phyloP scores from a whole-genome alignment of 2,113 vertebrate genomes.

The Heterochromis multidens region DNA sequence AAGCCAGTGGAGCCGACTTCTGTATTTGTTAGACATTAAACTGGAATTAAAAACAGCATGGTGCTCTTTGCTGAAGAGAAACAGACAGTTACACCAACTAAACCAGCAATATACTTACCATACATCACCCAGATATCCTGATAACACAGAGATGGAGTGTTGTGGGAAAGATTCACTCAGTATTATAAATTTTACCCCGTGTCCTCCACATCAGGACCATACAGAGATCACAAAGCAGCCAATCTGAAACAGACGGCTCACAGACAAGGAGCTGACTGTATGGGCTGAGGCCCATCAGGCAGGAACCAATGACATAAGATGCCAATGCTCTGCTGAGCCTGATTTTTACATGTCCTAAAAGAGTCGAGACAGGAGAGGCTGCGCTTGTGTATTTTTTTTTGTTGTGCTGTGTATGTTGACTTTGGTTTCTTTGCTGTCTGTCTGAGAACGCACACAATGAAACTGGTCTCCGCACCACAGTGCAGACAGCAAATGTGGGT shows the following conservation, averaged over 20 bases:
- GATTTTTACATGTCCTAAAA: background rate
- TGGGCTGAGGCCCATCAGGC: too few species aligned
- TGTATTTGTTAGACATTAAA: background rate
- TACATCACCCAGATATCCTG: background rate
- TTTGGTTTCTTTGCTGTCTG: too few species aligned
- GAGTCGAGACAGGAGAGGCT: background rate
- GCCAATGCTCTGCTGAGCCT: background rate
- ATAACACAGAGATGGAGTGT: background rate
- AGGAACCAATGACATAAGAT: too few species aligned
- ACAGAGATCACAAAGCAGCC: background rate
- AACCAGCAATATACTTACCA: background rate
- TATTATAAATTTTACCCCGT: background rate
- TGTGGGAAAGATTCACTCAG: background rate
- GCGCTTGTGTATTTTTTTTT: background rate
- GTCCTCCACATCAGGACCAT: background rate
- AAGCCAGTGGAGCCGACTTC: background rate
- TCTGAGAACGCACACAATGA: too few species aligned
- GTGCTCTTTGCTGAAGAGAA: background rate
- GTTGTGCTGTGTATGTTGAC: too few species aligned
- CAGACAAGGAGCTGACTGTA: background rate
- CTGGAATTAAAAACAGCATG: background rate
- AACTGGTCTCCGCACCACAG: too few species aligned
- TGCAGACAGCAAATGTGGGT: too few species aligned
- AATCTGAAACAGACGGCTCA: background rate
- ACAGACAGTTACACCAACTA: background rate